phyloP scores from a whole-genome alignment of 2,113 vertebrate genomes.

The Aviceda subcristata region DNA sequence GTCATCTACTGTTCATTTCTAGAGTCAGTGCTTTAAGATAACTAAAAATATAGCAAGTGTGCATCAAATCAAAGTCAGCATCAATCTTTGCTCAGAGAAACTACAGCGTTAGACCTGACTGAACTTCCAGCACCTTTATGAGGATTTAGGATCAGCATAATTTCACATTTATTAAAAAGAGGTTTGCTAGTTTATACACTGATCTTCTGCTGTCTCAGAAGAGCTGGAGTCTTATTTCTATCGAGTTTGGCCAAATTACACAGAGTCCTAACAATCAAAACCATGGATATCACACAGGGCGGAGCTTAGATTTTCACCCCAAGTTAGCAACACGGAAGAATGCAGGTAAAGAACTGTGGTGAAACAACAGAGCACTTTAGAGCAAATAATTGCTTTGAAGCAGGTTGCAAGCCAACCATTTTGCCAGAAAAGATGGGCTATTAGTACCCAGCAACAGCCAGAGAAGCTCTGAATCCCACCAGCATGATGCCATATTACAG shows the following conservation, averaged over 20 bases:
- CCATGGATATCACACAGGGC: not conserved
- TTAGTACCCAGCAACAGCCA: not conserved
- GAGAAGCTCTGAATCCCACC: not conserved
- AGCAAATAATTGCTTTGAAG: not conserved
- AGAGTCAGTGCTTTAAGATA: not conserved
- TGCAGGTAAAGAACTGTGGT: not conserved
- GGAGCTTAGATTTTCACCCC: not conserved
- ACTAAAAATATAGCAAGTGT: not conserved
- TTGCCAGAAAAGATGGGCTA: not conserved
- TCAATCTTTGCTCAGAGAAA: fast-evolving
- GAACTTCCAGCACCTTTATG: not conserved
- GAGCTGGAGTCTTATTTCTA: not conserved
- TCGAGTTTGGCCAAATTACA: not conserved
- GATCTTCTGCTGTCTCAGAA: not conserved
- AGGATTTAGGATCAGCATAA: not conserved
- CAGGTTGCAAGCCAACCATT: not conserved
- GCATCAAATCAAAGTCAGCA: not conserved
- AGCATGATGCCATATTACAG: not conserved
- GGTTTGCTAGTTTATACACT: not conserved
- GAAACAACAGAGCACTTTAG: not conserved
- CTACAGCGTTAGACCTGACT: not conserved
- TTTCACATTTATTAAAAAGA: not conserved
- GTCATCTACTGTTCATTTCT: not conserved
- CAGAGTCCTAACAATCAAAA: not conserved
- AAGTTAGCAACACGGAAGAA: not conserved